Base-by-base conservation (phyloP, 2,888 invertebrate species). In the Conomelus anceps region DNA sequence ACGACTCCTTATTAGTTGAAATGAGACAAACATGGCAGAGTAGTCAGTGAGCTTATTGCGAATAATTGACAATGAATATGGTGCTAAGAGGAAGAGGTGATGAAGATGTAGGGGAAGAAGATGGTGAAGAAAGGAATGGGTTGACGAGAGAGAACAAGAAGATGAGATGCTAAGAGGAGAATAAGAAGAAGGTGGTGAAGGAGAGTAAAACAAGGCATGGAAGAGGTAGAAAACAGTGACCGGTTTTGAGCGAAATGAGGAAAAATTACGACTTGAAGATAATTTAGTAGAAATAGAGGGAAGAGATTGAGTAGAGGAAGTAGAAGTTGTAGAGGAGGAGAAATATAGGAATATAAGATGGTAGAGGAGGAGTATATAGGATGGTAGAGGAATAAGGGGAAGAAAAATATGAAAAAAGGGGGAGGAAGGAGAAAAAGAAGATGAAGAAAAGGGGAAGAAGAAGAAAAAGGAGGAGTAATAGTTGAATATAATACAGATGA, bases 301-400 rank as follows among this genome's bases (percentile, higher is more conserved):
- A 84, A 87, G 87, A 89, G 63, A 29, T 26, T 3, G 87, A 29
- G 89, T 87, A 86, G 22, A 63, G 22, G 88, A 23, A 24, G 23
- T 3, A n/a, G 63, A 41, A 41, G 17, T 20, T 23, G 84, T 24
- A 24, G 84, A 26, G 87, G 88, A 84, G 88, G 22, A 23, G 23
- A 22, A 85, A 22, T 85, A 85, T 20, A n/a, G 63, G 41, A 89
- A 20, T 22, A 23, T 20, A 17, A 87, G 23, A 22, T 22, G 41
- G 24, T 22, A 84, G 41, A 41, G 89, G 23, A 22, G 23, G 89
- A 24, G 23, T 11, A 11, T 17, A 34, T n/a, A 88, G 22, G 7
- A 41, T n/a, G n/a, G n/a, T n/a, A n/a, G n/a, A n/a, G n/a, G n/a
- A n/a, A n/a, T n/a, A 11, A 11, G 34, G 41, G 89, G 84, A 24